These are phyloP conservation scores for Ochotona curzoniae DNA, from an alignment of 2,113 vertebrate genomes.

Conservation along the genomic window DNA sequence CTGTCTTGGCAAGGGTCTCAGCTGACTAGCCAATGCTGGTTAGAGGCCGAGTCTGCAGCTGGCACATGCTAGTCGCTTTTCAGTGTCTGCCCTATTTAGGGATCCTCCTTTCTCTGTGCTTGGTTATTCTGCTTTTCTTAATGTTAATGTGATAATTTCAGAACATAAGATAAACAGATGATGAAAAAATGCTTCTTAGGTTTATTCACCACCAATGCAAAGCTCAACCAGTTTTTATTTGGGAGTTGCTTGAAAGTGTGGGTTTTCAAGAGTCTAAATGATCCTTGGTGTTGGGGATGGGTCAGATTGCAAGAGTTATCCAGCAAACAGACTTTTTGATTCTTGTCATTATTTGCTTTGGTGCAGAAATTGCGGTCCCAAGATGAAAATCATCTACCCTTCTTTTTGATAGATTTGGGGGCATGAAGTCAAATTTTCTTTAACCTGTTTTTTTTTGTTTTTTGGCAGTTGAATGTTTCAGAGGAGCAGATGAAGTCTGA, in stretches of 20 bases:
- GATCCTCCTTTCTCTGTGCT: background rate
- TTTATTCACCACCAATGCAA: slow-evolving; percentile 2
- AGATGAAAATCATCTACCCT: background rate
- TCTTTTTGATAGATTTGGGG: slow-evolving; percentile 10
- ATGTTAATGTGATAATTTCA: background rate
- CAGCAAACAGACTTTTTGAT: background rate
- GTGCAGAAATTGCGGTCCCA: background rate
- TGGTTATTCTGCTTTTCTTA: background rate
- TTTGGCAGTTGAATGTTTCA: background rate
- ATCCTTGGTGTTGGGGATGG: background rate
- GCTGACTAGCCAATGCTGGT: background rate
- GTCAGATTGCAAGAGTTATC: background rate
- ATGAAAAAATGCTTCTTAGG: background rate
- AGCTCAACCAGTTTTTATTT: background rate
- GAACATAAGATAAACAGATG: background rate
- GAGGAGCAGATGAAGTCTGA: background rate
- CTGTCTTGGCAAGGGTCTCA: background rate
- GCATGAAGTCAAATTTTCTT: background rate
- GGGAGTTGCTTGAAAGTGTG: background rate
- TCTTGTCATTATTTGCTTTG: background rate
- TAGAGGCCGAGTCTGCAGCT: background rate
- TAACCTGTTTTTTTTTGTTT: background rate
- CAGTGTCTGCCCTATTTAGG: background rate
- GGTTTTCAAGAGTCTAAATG: background rate
- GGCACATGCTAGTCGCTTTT: background rate